phyloP scores from a whole-genome alignment of 2,888 invertebrate species.

The Tachina lurida region DNA sequence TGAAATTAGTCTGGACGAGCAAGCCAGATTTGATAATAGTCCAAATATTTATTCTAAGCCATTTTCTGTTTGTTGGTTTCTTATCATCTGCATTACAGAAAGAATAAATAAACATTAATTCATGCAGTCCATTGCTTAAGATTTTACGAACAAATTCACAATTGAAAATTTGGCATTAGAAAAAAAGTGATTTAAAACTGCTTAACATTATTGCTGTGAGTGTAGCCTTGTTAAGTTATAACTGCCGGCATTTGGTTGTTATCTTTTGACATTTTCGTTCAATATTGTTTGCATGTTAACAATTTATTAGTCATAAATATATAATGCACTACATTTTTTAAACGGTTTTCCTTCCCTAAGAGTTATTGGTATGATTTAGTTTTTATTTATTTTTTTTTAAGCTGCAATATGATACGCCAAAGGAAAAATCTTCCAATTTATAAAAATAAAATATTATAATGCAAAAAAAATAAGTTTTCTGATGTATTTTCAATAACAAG shows the following conservation, averaged over 20 bases:
- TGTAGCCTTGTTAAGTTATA: conserved; percentile 48
- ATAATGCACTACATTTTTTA: conserved; percentile 3
- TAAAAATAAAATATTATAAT: too few species aligned
- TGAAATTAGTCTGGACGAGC: too few species aligned
- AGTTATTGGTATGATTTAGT: conserved; percentile 26
- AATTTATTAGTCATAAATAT: conserved; percentile 79
- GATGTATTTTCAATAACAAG: conserved; percentile 12
- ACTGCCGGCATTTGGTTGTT: conserved; percentile 61
- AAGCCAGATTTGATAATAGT: too few species aligned
- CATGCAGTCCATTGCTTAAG: too few species aligned
- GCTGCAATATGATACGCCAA: not conserved
- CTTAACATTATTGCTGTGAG: conserved; percentile 18
- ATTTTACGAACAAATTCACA: not conserved
- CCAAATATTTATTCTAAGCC: too few species aligned
- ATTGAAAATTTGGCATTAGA: not conserved
- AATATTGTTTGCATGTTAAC: conserved; percentile 78
- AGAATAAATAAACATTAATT: too few species aligned
- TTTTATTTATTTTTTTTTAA: conserved; percentile 20
- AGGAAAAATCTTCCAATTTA: conserved; percentile 44
- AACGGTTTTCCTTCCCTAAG: not conserved
- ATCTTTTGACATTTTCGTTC: conserved; percentile 78
- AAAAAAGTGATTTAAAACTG: not conserved
- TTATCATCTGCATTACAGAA: too few species aligned
- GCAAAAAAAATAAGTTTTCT: not conserved
- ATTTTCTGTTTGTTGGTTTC: too few species aligned